phyloP scores from a whole-genome alignment of 2,797 vertebrate genomes.

The Oreonectes daqikongensis region DNA sequence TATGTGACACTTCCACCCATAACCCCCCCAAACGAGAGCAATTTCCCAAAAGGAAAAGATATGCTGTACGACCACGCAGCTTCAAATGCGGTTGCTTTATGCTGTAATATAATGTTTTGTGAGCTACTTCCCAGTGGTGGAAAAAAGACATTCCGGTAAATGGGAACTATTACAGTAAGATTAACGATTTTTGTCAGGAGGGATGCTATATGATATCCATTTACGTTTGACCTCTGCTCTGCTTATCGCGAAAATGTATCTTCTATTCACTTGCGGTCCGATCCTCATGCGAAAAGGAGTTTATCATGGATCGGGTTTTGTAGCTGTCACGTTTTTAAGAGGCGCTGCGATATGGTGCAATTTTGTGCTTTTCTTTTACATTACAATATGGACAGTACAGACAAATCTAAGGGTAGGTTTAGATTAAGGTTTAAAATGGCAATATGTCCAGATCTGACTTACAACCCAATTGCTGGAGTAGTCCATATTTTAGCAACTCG shows the following conservation, averaged over 20 bases:
- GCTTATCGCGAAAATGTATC: constrained; percentile 49
- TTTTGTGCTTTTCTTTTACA: not conserved
- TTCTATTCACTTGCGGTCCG: constrained; percentile 53
- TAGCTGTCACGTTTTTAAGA: constrained; percentile 30
- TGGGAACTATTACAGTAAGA: constrained; percentile 59
- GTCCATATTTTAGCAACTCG: too few species aligned
- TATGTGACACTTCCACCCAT: constrained; percentile 1
- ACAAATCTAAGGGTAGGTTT: too few species aligned
- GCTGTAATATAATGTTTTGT: constrained; percentile 54
- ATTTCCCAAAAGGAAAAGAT: constrained; percentile 3
- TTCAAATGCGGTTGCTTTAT: constrained; percentile 6
- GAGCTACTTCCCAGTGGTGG: constrained; percentile 48
- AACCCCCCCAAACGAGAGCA: not conserved
- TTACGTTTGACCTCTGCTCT: constrained; percentile 41
- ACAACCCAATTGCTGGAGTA: too few species aligned
- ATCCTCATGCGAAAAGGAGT: constrained; percentile 46
- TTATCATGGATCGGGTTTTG: constrained; percentile 51
- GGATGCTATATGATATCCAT: constrained; percentile 55
- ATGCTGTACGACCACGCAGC: not conserved
- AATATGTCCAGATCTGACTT: too few species aligned
- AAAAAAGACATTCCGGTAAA: constrained; percentile 56
- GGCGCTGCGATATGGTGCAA: constrained; percentile 7
- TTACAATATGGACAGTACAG: not conserved
- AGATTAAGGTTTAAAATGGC: too few species aligned
- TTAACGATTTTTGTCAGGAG: constrained; percentile 59